Conservation (phyloP, 2,113 vertebrate species). For the Falcunculus frontatus region DNA sequence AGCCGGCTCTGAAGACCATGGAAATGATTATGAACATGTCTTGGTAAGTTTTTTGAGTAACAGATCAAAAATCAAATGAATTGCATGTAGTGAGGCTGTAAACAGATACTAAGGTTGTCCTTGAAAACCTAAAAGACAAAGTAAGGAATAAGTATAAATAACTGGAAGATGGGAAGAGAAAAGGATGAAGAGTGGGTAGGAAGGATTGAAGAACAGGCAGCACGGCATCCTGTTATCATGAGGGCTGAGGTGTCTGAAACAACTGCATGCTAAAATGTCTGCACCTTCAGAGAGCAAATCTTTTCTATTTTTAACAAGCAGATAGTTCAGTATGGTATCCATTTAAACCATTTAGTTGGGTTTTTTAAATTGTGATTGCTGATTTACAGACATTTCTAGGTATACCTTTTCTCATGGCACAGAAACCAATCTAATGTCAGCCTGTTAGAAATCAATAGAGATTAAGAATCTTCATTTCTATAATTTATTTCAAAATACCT, state of each 20-base stretch:
- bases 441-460: not conserved
- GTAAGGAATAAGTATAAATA: not conserved
- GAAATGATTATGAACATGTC: slow-evolving; percentile 77
- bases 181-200: not conserved
- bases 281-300: not conserved
- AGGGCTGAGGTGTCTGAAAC: not conserved
- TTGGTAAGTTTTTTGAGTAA: slow-evolving; percentile 71
- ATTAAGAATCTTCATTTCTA: not conserved
- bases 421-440: not conserved
- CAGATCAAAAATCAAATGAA: not conserved
- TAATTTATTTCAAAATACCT: not conserved
- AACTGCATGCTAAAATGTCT: not conserved
- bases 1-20: slow-evolving; percentile 74
- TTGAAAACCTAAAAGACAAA: not conserved
- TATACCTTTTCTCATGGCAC: not conserved
- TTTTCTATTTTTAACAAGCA: not conserved
- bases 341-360: no score
- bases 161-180: not conserved
- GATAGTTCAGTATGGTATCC: not conserved
- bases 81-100: not conserved
- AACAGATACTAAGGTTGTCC: not conserved
- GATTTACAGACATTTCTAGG: not conserved
- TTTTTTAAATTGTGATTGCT: not conserved
- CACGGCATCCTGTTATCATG: not conserved
- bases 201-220: not conserved